A percentile compares a stretch with the other conserved stretches of the same genome.
Conservation (phyloP, 1,140 invertebrate genomes). For the Aphaenogaster ashmeadi region DNA sequence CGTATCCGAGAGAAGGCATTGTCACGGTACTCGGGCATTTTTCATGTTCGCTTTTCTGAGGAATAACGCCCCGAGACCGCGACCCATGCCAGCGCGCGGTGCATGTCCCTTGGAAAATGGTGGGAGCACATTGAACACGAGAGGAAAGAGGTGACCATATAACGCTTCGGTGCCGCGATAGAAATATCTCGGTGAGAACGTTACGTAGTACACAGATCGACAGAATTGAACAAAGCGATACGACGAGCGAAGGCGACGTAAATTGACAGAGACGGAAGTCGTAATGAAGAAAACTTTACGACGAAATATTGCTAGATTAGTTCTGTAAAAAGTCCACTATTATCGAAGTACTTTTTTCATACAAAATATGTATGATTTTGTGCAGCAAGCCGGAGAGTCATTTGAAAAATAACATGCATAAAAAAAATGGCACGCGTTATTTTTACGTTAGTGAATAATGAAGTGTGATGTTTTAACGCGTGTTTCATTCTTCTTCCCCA, state of each 20-base stretch:
- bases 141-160: conserved; percentile 31
- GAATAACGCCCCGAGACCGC: conserved; percentile 54
- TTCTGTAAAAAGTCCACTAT: background rate
- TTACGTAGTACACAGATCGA: conserved; percentile 16
- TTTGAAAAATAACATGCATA: background rate
- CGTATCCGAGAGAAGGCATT: conserved; percentile 48
- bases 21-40: conserved; percentile 51
- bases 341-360: background rate
- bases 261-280: background rate
- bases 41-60: conserved; percentile 62
- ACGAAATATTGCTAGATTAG: background rate
- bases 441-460: conserved; percentile 4
- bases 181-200: conserved; percentile 23
- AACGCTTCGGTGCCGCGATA: conserved; percentile 25
- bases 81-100: conserved; percentile 31
- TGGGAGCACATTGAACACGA: conserved; percentile 38
- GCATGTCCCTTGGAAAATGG: conserved; percentile 49
- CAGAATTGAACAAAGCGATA: background rate
- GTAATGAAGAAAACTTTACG: background rate
- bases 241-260: background rate
- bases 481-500: background rate
- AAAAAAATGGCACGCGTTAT: background rate
- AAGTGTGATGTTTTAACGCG: background rate
- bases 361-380: background rate
- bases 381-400: background rate